Evolutionary conservation across 2,888 invertebrate genomes (phyloP).

Genomic region (Scaptomyza reducta): DNA sequence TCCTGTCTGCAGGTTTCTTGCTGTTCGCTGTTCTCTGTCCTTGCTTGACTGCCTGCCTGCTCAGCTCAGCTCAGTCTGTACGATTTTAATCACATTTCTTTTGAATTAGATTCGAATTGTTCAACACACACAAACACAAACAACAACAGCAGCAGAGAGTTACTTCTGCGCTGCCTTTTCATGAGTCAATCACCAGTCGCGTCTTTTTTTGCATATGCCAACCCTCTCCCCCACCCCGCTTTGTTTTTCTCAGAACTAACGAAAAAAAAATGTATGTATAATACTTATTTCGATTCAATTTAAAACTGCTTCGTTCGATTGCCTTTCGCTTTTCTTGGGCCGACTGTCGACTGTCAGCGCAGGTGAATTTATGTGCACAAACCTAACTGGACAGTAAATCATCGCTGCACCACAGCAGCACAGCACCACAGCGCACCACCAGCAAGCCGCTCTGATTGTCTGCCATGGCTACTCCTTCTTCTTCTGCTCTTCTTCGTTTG

Average conservation of each 20-base stretch:
- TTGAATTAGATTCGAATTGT: conserved; percentile 76
- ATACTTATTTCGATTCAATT: conserved; percentile 60
- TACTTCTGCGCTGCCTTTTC: conserved; percentile 57
- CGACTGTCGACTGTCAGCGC: conserved; percentile 75
- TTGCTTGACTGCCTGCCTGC: conserved; percentile 9
- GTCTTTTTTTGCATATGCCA: conserved; percentile 56
- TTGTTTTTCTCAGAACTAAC: conserved; percentile 59
- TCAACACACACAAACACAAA: conserved; percentile 32
- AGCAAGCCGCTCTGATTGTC: conserved; percentile 54
- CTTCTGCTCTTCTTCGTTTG: conserved; percentile 12
- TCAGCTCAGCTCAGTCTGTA: conserved; percentile 36
- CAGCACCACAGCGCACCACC: conserved; percentile 16
- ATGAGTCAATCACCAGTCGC: conserved; percentile 69
- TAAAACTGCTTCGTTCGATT: conserved; percentile 42
- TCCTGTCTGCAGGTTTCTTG: conserved; percentile 4
- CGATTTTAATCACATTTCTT: conserved; percentile 80
- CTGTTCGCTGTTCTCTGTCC: conserved; percentile 10
- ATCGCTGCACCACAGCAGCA: conserved; percentile 62
- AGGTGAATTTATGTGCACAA: conserved; percentile 83
- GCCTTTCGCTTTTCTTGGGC: conserved; percentile 72
- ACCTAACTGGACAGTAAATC: conserved; percentile 82
- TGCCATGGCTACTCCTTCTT: conserved; percentile 21
- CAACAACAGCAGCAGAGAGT: conserved; percentile 2
- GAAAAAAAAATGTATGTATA: conserved; percentile 15
- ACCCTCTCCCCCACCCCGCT: neutral